Evolutionary conservation across 1,140 invertebrate species (phyloP).

Genomic region (Bursaphelenchus mucronatus): DNA sequence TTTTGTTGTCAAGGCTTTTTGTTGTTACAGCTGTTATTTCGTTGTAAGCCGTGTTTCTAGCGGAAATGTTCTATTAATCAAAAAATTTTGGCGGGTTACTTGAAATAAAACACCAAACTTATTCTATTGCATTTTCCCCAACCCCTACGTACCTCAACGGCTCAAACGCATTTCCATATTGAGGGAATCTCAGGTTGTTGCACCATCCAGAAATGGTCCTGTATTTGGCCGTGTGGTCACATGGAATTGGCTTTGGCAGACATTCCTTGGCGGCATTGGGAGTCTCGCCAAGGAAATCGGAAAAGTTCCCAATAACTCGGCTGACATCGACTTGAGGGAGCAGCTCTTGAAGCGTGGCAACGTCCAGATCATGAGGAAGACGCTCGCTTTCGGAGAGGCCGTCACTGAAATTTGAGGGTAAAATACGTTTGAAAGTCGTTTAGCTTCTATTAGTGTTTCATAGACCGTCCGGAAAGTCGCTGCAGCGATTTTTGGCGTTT

Average conservation of each 20-base stretch:
- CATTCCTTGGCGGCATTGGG: conserved; percentile 39
- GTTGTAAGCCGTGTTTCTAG: no score
- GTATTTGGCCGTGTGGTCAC: conserved; percentile 76
- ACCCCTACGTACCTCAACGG: conserved; percentile 68
- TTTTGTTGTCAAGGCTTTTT: no score
- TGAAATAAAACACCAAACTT: no score
- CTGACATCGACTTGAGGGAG: conserved; percentile 57
- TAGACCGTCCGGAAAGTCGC: no score
- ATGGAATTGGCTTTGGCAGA: conserved; percentile 64
- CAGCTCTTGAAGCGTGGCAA: conserved; percentile 51
- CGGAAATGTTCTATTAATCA: no score
- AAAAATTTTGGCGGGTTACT: no score
- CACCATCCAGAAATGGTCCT: conserved; percentile 75
- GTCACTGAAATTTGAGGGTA: conserved; percentile 28
- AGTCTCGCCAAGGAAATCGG: conserved; percentile 39
- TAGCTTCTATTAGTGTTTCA: no score
- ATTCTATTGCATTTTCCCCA: no score
- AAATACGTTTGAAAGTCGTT: neutral
- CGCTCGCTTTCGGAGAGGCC: conserved; percentile 41
- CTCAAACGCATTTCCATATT: conserved; percentile 70
- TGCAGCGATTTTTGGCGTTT: no score
- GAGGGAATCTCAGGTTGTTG: conserved; percentile 81
- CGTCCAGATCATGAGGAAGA: conserved; percentile 49
- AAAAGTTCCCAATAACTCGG: conserved; percentile 53
- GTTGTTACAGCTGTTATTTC: no score